phyloP scores from a whole-genome alignment of 1,140 invertebrate genomes.

The Pseudomyrmex flavicornis region DNA sequence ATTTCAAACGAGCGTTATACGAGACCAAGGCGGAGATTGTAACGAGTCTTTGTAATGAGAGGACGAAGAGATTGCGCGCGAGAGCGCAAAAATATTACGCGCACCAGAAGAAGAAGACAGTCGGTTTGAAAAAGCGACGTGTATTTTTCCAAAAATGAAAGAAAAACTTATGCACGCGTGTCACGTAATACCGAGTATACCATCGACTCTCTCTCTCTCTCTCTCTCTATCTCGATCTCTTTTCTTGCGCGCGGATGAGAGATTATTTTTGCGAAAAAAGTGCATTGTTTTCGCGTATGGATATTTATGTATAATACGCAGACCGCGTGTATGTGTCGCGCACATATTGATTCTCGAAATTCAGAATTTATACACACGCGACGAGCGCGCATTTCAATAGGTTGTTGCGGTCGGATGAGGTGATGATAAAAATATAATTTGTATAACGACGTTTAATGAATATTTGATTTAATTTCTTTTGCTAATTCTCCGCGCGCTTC shows the following conservation, averaged over 20 bases:
- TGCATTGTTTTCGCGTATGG: not conserved
- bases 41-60: not conserved
- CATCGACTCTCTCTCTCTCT: not conserved
- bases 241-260: not conserved
- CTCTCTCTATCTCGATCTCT: too few species aligned
- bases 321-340: not conserved
- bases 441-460: too few species aligned
- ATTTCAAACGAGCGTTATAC: constrained; percentile 32
- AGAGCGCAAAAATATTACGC: not conserved
- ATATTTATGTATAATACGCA: not conserved
- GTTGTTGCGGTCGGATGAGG: not conserved
- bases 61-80: constrained; percentile 7
- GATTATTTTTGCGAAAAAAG: constrained; percentile 9
- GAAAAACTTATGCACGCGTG: not conserved
- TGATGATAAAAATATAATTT: not conserved
- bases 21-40: not conserved
- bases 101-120: not conserved
- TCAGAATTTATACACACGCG: not conserved
- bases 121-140: not conserved
- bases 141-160: not conserved
- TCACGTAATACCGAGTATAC: not conserved
- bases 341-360: not conserved
- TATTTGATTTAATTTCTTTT: too few species aligned
- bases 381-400: not conserved
- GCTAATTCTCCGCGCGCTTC: too few species aligned